phyloP scores from a whole-genome alignment of 2,888 invertebrate species.

The Callimorpha dominula region DNA sequence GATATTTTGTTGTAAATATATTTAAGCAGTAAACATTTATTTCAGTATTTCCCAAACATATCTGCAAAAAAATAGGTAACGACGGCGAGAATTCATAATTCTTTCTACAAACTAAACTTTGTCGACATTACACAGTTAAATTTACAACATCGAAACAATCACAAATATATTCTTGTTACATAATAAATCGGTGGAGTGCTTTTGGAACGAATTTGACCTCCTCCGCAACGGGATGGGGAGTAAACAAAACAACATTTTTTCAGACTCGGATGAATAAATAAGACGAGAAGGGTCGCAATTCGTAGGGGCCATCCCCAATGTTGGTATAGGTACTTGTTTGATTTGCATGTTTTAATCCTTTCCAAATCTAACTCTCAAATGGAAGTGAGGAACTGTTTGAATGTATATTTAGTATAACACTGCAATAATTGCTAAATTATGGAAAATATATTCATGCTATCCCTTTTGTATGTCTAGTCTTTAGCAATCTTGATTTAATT shows the following conservation, averaged over 20 bases:
- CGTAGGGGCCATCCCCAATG: constrained; percentile 73
- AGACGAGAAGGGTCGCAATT: constrained; percentile 77
- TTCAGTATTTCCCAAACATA: background rate
- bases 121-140: constrained; percentile 51
- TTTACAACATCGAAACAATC: constrained; percentile 72
- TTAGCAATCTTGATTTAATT: background rate
- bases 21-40: background rate
- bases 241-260: constrained; percentile 85
- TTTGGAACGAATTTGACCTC: constrained; percentile 68
- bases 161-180: constrained; percentile 65
- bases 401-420: constrained; percentile 45
- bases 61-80: background rate
- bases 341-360: constrained; percentile 87
- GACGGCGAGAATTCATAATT: constrained; percentile 18
- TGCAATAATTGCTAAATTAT: constrained; percentile 42
- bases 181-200: constrained; percentile 72
- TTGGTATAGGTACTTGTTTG: constrained; percentile 77
- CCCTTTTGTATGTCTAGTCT: constrained; percentile 23
- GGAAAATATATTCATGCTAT: constrained; percentile 42
- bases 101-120: constrained; percentile 22
- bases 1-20: background rate
- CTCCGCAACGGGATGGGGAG: constrained; percentile 65
- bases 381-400: constrained; percentile 54
- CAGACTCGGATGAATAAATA: constrained; percentile 85
- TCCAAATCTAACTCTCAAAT: constrained; percentile 72